These are phyloP conservation scores for Parnassius orleans DNA, from an alignment of 2,888 invertebrate species.

Conservation along the genomic window DNA sequence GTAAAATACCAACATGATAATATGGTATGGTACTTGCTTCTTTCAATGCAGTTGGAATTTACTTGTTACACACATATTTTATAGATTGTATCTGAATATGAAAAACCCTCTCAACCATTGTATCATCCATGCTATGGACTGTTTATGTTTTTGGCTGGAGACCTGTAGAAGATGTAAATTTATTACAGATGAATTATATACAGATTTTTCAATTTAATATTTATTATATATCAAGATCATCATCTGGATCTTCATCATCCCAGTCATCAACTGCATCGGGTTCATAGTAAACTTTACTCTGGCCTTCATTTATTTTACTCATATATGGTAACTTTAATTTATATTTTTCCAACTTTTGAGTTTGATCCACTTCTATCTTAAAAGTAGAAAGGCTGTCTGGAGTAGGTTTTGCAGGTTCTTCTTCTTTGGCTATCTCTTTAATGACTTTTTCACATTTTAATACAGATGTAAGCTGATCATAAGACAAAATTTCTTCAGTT, in stretches of 20 bases:
- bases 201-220: conserved; percentile 13
- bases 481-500: conserved; percentile 61
- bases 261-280: conserved; percentile 90
- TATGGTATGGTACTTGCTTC: too few relatives aligned
- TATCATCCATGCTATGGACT: too few relatives aligned
- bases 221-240: conserved; percentile 86
- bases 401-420: conserved; percentile 58
- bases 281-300: conserved; percentile 86
- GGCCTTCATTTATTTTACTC: conserved; percentile 73
- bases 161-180: too few relatives aligned
- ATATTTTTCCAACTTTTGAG: conserved; percentile 81
- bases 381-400: conserved; percentile 80
- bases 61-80: too few relatives aligned
- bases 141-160: too few relatives aligned
- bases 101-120: too few relatives aligned
- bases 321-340: conserved; percentile 83
- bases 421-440: conserved; percentile 48
- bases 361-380: conserved; percentile 83
- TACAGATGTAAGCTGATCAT: conserved; percentile 52
- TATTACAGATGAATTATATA: too few relatives aligned
- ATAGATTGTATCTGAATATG: too few relatives aligned
- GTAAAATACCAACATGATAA: too few relatives aligned
- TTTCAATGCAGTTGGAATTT: too few relatives aligned
- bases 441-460: conserved; percentile 50
- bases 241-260: conserved; percentile 94